Conservation (phyloP, 1,140 invertebrate species). For the Caenorhabditis remanei region DNA sequence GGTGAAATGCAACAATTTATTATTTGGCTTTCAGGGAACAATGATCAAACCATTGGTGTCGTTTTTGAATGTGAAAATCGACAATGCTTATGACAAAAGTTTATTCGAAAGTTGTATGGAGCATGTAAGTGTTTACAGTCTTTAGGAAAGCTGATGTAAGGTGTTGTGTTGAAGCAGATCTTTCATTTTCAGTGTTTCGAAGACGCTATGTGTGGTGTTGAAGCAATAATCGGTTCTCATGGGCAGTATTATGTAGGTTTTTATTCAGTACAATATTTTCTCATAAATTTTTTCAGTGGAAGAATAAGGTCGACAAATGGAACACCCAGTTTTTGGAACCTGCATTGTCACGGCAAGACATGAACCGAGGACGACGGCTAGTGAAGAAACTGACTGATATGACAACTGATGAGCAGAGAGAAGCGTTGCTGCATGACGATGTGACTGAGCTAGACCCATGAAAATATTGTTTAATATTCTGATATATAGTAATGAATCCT, state of each 20-base stretch:
- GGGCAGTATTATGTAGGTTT: conserved; percentile 24
- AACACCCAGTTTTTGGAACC: conserved; percentile 17
- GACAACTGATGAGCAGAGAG: conserved; percentile 20
- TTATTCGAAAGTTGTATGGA: conserved; percentile 37
- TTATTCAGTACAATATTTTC: neutral
- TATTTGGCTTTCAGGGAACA: neutral
- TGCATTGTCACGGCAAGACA: conserved; percentile 6
- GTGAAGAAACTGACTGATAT: conserved; percentile 48
- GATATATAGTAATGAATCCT: no score
- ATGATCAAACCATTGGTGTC: conserved; percentile 44
- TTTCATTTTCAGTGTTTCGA: conserved; percentile 9
- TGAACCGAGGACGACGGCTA: conserved; percentile 1
- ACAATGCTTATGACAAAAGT: neutral
- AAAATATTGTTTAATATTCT: no score
- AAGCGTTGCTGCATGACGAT: neutral
- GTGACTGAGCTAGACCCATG: neutral
- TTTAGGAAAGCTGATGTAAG: no score
- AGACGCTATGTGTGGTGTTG: conserved; percentile 37
- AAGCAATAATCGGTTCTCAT: conserved; percentile 30
- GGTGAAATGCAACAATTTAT: no score
- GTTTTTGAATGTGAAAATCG: conserved; percentile 36
- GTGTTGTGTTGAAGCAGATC: neutral
- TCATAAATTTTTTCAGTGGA: neutral
- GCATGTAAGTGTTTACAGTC: neutral
- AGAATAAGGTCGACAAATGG: conserved; percentile 40